Evolutionary conservation across 2,888 invertebrate species (phyloP), one percentile per base, ranked within the genome.

Genomic region (Timema cristinae): DNA sequence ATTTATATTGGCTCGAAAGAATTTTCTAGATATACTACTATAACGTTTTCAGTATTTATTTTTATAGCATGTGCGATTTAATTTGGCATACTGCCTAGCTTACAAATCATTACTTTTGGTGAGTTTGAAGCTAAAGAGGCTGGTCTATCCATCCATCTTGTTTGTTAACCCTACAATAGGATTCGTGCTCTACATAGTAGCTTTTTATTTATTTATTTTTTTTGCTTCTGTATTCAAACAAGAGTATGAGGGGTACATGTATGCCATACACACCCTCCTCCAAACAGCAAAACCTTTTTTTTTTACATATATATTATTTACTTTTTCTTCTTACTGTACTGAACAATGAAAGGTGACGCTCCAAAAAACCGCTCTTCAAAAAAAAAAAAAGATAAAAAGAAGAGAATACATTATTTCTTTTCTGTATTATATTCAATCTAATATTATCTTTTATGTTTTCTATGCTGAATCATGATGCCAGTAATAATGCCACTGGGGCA

Each of bases 381-480:
- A 71, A 68, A 71, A 71, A 68, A 16, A 63, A 32, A 13, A 32
- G 63, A 63, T 63, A 63, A 63, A 63, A 63, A 63, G 48, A 63
- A 54, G n/a, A 54, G 11, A 11, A 54, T 13, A 13, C 63, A 47
- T 9, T 47, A 16, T 47, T 48, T 32, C 63, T 47, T 32, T 63
- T 48, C 47, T 63, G 63, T 47, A 63, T 63, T 63, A 63, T 63
- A 63, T 63, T 63, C 63, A 63, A 63, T 63, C 63, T 63, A 63
- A 16, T 63, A 63, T 63, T 63, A 63, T 68, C 61, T 71, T 71
- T 68, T 71, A 71, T 71, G 49, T 68, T 54, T 71, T 71, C 56
- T 67, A 48, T 71, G 71, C 71, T 71, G 71, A 71, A 71, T 71
- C 71, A 71, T 49, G 71, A 59, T 71, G 71, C 67, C 68, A 68